Percentiles rank a stretch among this genome's conserved stretches.
phyloP scores from a whole-genome alignment of 37 sponge, comb jelly and placozoan species.

The Mnemiopsis leidyi region DNA sequence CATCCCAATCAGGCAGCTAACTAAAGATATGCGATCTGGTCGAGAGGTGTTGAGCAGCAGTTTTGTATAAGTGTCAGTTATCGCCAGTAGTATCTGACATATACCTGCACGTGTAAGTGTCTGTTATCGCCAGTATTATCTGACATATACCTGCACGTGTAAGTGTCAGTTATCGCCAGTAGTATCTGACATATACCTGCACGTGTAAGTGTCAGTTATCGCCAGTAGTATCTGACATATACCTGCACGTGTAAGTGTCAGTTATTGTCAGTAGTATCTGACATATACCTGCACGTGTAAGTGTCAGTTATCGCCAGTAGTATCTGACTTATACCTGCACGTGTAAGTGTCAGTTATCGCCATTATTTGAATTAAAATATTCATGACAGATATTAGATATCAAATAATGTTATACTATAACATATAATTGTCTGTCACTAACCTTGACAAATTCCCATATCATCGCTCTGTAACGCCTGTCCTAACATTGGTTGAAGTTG shows the following conservation, averaged over 20 bases:
- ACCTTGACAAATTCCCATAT: conserved; percentile 57
- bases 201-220: no score
- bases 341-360: no score
- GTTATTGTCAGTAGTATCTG: no score
- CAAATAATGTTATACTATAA: no score
- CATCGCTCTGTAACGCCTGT: conserved; percentile 41
- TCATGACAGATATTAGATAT: no score
- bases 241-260: no score
- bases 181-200: conserved; percentile 27
- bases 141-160: conserved; percentile 36
- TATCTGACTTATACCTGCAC: not conserved
- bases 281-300: no score
- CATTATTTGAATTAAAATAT: no score
- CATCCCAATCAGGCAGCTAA: conserved; percentile 47
- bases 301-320: conserved; percentile 31
- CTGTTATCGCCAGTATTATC: conserved; percentile 51
- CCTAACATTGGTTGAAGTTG: conserved; percentile 31
- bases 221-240: no score
- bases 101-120: conserved; percentile 38
- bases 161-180: conserved; percentile 26
- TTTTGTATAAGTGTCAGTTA: conserved; percentile 43
- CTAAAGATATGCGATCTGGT: conserved; percentile 33
- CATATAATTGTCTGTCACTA: not conserved
- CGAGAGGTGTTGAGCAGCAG: conserved; percentile 55
- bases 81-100: conserved; percentile 51